Conservation (phyloP, 1,140 invertebrate species). For the roundworm (Caenorhabditis elegans) region WBcel235 BX284606.5:16840001-16840500, state of each 20-base stretch:
- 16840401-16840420: too few species aligned
- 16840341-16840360: neutral
- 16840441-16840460: too few species aligned
- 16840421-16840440: too few species aligned
- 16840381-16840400: too few species aligned
- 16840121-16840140: neutral
- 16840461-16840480: too few species aligned
- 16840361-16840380: neutral
- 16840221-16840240: constrained; percentile 20
- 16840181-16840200: neutral
- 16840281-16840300: neutral
- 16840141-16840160: neutral
- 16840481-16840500: too few species aligned
- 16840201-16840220: constrained; percentile 34
- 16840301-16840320: neutral
- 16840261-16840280: constrained; percentile 11
- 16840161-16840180: neutral
- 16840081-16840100: neutral
- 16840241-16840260: neutral
- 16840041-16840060: neutral
- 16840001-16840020: constrained; percentile 22
- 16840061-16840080: neutral
- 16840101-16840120: neutral
- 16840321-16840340: neutral
- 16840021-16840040: constrained; percentile 13